Percentiles rank a stretch among this genome's conserved stretches.
Conservation (phyloP, 1,140 invertebrate species). For the Bombus sibiricus region DNA sequence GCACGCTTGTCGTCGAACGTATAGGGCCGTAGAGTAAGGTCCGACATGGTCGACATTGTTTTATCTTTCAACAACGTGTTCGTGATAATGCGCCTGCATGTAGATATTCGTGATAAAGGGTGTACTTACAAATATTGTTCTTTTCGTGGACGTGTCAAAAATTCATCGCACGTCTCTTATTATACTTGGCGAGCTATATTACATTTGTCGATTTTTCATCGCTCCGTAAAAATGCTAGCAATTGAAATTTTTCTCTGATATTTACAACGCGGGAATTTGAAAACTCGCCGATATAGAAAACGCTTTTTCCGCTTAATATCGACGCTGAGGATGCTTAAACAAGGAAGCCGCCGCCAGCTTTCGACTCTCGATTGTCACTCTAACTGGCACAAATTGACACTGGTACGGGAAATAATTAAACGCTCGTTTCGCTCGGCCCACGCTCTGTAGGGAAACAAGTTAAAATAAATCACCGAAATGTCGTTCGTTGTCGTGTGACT, state of each 20-base stretch:
- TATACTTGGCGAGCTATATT: no score
- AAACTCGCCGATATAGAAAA: not conserved
- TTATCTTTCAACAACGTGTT: constrained; percentile 23
- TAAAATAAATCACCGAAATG: constrained; percentile 29
- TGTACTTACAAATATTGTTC: constrained; percentile 2
- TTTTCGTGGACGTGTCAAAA: not conserved
- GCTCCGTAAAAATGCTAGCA: not conserved
- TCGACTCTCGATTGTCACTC: constrained; percentile 16
- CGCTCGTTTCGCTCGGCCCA: constrained; percentile 5
- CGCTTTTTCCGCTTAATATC: not conserved
- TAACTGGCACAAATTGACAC: constrained; percentile 22
- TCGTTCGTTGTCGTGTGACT: constrained; percentile 22
- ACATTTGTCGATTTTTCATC: not conserved
- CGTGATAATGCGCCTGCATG: not conserved
- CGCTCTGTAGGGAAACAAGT: constrained; percentile 10
- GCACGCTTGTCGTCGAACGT: constrained; percentile 21
- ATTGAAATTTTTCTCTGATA: not conserved
- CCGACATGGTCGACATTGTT: constrained; percentile 2
- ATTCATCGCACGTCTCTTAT: not conserved
- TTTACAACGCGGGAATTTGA: not conserved
- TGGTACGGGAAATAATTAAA: constrained; percentile 44
- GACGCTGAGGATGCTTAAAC: not conserved
- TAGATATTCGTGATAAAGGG: not conserved
- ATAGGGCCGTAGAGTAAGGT: not conserved
- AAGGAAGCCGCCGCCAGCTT: not conserved